Percentiles rank a stretch among this genome's conserved stretches.
Evolutionary conservation across 2,113 vertebrate species (phyloP).

Genomic region (Oncorhynchus clarkii): DNA sequence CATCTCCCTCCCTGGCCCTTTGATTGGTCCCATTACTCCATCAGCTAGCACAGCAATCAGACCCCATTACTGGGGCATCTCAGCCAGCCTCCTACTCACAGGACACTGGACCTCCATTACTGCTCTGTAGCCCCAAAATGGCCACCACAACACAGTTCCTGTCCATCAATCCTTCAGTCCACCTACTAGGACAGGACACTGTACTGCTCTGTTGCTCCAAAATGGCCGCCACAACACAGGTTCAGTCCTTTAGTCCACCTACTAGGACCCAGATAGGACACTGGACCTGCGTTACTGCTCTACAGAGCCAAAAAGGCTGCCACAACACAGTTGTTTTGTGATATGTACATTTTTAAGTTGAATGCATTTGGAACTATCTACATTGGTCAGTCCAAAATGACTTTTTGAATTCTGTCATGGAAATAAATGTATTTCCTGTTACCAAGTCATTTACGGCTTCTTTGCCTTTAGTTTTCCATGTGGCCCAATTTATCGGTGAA

Average conservation of each 20-base stretch:
- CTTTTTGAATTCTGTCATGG: too few species aligned
- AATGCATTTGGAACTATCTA: too few species aligned
- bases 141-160: constrained; percentile 2
- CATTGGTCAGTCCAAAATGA: too few species aligned
- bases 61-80: neutral
- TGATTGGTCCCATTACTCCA: neutral
- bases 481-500: too few species aligned
- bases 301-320: neutral
- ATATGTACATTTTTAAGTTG: too few species aligned
- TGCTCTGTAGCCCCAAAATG: too few species aligned
- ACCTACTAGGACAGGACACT: too few species aligned
- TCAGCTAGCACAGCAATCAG: constrained; percentile 9
- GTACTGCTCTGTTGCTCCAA: too few species aligned
- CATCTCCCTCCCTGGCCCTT: neutral
- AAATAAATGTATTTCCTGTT: too few species aligned
- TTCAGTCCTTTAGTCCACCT: neutral
- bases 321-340: neutral
- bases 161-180: neutral
- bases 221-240: too few species aligned
- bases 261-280: neutral
- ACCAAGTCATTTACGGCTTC: too few species aligned
- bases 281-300: constrained; percentile 2
- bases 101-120: neutral
- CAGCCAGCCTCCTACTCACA: neutral
- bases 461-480: too few species aligned